Evolutionary conservation across 2,888 invertebrate genomes (phyloP).

Genomic region (Drosophila meridiana): DNA sequence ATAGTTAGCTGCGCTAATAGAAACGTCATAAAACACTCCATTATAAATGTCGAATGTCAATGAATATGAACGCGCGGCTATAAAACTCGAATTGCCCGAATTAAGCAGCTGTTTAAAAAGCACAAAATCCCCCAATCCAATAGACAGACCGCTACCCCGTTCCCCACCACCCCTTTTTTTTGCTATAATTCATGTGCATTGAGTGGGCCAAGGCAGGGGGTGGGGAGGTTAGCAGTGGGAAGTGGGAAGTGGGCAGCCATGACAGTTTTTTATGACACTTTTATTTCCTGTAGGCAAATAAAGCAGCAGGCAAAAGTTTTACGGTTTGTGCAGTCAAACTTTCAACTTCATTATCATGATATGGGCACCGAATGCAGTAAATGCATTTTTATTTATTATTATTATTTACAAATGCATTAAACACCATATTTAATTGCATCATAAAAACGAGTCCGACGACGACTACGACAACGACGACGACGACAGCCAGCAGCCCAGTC

Average conservation of each 20-base stretch:
- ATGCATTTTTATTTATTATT: slow-evolving; percentile 65
- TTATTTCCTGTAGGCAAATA: slow-evolving; percentile 76
- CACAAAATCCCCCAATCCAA: not conserved
- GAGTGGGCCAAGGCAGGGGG: not conserved
- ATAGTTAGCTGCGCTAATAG: slow-evolving; percentile 18
- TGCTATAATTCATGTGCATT: slow-evolving; percentile 58
- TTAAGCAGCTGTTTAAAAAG: slow-evolving; percentile 62
- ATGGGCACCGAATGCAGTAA: slow-evolving; percentile 24
- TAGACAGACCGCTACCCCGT: not conserved
- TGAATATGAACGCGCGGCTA: slow-evolving; percentile 44
- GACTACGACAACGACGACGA: slow-evolving; percentile 4
- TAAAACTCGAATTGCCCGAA: slow-evolving; percentile 67
- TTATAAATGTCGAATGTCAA: slow-evolving; percentile 41
- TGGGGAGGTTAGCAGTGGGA: not conserved
- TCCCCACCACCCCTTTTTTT: not conserved
- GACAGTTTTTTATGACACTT: slow-evolving; percentile 75
- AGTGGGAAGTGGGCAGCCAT: slow-evolving; percentile 37
- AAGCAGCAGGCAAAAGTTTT: slow-evolving; percentile 43
- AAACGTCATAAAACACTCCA: slow-evolving; percentile 45
- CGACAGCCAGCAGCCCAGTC: slow-evolving; percentile 7
- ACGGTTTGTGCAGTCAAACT: slow-evolving; percentile 56
- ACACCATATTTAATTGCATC: slow-evolving; percentile 76
- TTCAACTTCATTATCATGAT: slow-evolving; percentile 67
- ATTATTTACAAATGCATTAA: slow-evolving; percentile 78
- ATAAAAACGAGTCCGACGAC: slow-evolving; percentile 52